Evolutionary conservation across 2,888 invertebrate species (phyloP).

Genomic region (Nomada fabriciana): DNA sequence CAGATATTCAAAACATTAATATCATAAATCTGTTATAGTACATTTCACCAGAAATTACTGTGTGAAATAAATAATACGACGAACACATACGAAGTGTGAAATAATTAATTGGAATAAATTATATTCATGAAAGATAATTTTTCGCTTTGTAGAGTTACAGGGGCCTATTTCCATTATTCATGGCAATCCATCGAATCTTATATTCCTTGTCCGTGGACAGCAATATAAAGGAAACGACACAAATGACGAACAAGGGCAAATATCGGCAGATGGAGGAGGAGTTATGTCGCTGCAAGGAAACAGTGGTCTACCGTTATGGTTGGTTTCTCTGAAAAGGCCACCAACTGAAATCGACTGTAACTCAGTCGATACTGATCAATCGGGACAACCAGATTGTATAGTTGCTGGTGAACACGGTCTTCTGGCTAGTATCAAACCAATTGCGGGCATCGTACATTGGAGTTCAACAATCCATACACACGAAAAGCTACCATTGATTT

Average conservation of each 20-base stretch:
- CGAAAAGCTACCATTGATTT: constrained; percentile 88
- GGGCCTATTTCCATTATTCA: constrained; percentile 79
- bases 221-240: constrained; percentile 72
- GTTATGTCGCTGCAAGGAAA: constrained; percentile 89
- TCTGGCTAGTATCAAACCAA: constrained; percentile 87
- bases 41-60: background rate
- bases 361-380: constrained; percentile 89
- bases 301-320: constrained; percentile 91
- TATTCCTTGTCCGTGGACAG: constrained; percentile 89
- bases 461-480: constrained; percentile 87
- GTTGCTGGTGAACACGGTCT: constrained; percentile 90
- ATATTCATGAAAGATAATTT: background rate
- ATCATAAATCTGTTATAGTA: no score
- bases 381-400: constrained; percentile 90
- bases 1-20: no score
- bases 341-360: constrained; percentile 91
- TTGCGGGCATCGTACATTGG: constrained; percentile 86
- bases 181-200: constrained; percentile 86
- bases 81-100: background rate
- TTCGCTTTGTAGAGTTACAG: constrained; percentile 78
- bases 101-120: background rate
- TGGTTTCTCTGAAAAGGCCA: constrained; percentile 88
- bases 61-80: no score
- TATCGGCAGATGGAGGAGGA: constrained; percentile 87
- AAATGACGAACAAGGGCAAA: constrained; percentile 74